These are phyloP conservation scores for Eutolmus rufibarbis DNA, from an alignment of 2,888 invertebrate species.

Conservation along the genomic window DNA sequence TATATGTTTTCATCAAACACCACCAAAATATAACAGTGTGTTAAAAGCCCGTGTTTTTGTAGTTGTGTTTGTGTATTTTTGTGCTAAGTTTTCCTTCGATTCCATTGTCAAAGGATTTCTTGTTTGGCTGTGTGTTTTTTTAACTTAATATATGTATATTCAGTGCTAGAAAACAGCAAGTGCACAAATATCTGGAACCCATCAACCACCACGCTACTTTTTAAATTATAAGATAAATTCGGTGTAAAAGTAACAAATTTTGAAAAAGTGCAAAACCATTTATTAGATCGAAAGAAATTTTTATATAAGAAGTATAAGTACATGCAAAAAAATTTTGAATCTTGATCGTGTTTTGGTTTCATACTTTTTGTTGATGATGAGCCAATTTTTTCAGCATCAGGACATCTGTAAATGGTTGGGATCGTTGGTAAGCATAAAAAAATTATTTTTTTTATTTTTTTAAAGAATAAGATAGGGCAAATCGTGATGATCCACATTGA, in stretches of 20 bases:
- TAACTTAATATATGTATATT: background rate
- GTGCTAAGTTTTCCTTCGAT: background rate
- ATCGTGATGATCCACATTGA: background rate
- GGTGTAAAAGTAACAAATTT: background rate
- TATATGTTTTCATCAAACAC: conserved; percentile 34
- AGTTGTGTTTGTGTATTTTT: background rate
- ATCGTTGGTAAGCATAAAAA: background rate
- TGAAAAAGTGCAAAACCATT: background rate
- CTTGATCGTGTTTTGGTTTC: background rate
- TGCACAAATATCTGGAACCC: background rate
- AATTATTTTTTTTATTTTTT: background rate
- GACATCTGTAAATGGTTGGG: conserved; percentile 21
- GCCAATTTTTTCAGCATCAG: conserved; percentile 25
- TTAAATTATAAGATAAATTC: background rate
- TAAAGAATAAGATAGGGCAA: background rate
- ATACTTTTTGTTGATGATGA: conserved; percentile 35
- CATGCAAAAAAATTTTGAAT: background rate
- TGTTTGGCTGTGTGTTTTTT: background rate
- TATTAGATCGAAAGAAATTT: background rate
- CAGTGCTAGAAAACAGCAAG: background rate
- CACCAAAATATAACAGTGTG: background rate
- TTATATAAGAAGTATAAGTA: background rate
- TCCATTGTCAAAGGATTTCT: background rate
- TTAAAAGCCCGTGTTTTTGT: background rate
- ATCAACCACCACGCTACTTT: background rate